These are phyloP conservation scores for Eretmocerus hayati DNA, from an alignment of 2,888 invertebrate species.

Conservation along the genomic window DNA sequence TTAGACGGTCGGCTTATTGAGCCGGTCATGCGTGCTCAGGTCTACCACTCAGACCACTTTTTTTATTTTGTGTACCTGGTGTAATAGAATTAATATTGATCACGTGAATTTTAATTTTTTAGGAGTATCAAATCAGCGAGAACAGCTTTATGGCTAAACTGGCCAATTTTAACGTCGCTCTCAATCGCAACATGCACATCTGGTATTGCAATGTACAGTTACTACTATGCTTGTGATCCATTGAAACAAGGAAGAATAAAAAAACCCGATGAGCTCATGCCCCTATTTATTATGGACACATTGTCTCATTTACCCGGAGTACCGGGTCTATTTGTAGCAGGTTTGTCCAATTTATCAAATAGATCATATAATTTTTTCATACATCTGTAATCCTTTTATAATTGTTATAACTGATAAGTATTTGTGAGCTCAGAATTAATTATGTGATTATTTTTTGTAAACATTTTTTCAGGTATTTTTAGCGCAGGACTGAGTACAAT, in stretches of 20 bases:
- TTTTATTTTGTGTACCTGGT: neutral
- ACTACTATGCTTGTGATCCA: conserved; percentile 79
- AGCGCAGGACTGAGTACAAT: conserved; percentile 87
- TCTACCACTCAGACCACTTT: neutral
- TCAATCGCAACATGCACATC: conserved; percentile 60
- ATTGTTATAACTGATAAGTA: too few species aligned
- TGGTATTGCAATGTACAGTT: conserved; percentile 79
- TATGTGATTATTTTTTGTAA: neutral
- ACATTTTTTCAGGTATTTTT: conserved; percentile 59
- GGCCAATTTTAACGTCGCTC: conserved; percentile 69
- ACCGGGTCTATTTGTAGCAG: conserved; percentile 80
- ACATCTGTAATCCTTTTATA: neutral
- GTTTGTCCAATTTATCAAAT: conserved; percentile 1
- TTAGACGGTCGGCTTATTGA: too few species aligned
- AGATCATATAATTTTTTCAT: neutral
- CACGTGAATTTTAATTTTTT: neutral
- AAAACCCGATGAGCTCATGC: conserved; percentile 72
- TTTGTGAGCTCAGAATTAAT: neutral
- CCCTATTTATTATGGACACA: conserved; percentile 68
- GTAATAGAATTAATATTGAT: neutral
- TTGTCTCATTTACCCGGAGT: conserved; percentile 70
- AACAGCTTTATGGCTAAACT: conserved; percentile 69
- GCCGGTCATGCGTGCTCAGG: too few species aligned
- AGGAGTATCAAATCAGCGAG: conserved; percentile 62
- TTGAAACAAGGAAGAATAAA: conserved; percentile 55